These are phyloP conservation scores for Ferdinandea cuprea DNA, from an alignment of 2,888 invertebrate species.

Conservation along the genomic window DNA sequence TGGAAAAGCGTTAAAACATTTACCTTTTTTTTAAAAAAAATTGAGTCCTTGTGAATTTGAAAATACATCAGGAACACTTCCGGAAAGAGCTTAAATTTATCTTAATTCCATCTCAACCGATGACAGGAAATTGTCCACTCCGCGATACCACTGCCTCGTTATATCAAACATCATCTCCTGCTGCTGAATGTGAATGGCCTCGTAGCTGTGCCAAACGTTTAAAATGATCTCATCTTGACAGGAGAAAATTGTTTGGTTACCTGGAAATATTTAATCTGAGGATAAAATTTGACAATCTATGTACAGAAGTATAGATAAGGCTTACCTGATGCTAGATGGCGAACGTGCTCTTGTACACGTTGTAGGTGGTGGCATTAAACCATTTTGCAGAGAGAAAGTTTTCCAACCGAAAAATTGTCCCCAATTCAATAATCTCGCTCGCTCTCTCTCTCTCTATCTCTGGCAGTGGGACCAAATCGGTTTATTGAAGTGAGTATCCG, in stretches of 20 bases:
- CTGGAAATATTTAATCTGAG: constrained; percentile 66
- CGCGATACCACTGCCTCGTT: background rate
- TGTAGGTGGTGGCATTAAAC: constrained; percentile 30
- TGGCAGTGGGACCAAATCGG: constrained; percentile 15
- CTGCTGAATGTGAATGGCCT: constrained; percentile 18
- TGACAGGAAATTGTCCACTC: constrained; percentile 33
- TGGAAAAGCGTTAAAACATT: too few relatives aligned
- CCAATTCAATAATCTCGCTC: constrained; percentile 63
- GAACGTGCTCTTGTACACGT: background rate
- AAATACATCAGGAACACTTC: background rate
- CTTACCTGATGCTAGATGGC: constrained; percentile 17
- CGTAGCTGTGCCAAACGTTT: constrained; percentile 2
- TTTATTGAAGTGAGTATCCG: constrained; percentile 35
- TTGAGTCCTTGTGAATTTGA: background rate
- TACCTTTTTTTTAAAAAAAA: background rate
- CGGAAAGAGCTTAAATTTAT: constrained; percentile 7
- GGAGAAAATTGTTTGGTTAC: constrained; percentile 61
- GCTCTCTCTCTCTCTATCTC: too few relatives aligned
- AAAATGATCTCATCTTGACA: background rate
- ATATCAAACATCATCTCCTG: constrained; percentile 18
- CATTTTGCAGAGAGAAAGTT: constrained; percentile 49
- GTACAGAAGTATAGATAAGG: background rate
- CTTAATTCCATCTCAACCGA: constrained; percentile 11
- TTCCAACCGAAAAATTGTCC: constrained; percentile 67
- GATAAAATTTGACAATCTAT: constrained; percentile 46